These are phyloP conservation scores for Dynastes grantii DNA, from an alignment of 2,888 invertebrate species.

Conservation along the genomic window DNA sequence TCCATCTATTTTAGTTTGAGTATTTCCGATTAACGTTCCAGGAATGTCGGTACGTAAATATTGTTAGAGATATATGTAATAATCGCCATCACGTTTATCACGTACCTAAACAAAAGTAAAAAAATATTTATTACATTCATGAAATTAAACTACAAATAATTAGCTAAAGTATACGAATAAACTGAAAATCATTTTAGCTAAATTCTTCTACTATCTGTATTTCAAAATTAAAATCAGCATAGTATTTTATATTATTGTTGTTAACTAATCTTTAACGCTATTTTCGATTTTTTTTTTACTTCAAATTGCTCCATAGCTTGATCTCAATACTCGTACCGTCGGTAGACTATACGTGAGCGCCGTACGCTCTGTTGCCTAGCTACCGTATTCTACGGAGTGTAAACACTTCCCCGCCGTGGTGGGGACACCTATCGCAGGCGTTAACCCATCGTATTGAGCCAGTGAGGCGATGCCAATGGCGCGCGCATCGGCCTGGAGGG, in stretches of 20 bases:
- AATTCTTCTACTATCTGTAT: neutral
- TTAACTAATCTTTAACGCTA: neutral
- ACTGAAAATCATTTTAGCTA: too few species aligned
- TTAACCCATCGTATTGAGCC: slow-evolving; percentile 62
- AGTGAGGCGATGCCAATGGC: slow-evolving; percentile 67
- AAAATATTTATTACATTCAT: too few species aligned
- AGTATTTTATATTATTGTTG: neutral
- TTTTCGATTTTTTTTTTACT: slow-evolving; percentile 26
- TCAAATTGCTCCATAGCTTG: slow-evolving; percentile 46
- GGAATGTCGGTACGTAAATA: too few species aligned
- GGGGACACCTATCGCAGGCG: slow-evolving; percentile 63
- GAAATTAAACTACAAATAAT: too few species aligned
- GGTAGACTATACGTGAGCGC: slow-evolving; percentile 58
- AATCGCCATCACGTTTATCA: too few species aligned
- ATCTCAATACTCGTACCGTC: slow-evolving; percentile 55
- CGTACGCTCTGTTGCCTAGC: slow-evolving; percentile 71
- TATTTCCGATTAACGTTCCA: too few species aligned
- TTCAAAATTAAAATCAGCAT: neutral
- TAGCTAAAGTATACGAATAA: too few species aligned
- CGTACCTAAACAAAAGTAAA: too few species aligned
- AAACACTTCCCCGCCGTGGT: slow-evolving; percentile 70
- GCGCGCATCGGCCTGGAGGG: slow-evolving; percentile 67
- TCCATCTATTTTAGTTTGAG: too few species aligned
- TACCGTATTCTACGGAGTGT: slow-evolving; percentile 70
- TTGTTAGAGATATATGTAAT: too few species aligned